Percentiles rank a stretch among this genome's conserved stretches.
phyloP scores from a whole-genome alignment of 2,797 vertebrate species.

The Okamejei kenojei region DNA sequence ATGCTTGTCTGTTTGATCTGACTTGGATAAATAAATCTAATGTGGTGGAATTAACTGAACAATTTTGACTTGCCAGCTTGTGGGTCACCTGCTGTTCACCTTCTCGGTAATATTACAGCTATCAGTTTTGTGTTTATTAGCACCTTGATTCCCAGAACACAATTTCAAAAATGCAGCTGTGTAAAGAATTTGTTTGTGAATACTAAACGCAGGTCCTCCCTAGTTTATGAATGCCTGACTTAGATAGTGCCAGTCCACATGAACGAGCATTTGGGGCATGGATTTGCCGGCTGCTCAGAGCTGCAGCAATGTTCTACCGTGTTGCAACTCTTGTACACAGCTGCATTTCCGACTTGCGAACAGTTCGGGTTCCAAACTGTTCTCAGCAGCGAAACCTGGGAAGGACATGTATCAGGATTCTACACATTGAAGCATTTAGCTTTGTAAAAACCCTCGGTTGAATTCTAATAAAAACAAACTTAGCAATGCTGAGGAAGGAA shows the following conservation, averaged over 20 bases:
- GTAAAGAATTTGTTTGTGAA: background rate
- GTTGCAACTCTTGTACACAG: no score
- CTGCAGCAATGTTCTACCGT: no score
- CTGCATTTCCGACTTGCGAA: no score
- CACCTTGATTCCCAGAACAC: background rate
- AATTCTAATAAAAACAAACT: background rate
- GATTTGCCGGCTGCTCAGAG: no score
- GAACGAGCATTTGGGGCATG: no score
- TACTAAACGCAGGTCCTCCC: background rate
- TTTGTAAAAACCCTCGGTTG: background rate
- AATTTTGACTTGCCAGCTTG: background rate
- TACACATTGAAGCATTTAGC: background rate
- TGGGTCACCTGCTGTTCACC: background rate
- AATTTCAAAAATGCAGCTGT: background rate
- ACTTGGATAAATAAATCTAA: background rate
- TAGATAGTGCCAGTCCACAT: no score
- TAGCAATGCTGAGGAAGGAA: background rate
- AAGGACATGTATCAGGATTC: background rate
- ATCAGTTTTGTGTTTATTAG: background rate
- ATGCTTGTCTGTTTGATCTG: background rate
- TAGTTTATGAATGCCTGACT: no score
- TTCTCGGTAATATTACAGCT: background rate
- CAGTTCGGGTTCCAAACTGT: no score
- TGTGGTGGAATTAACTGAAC: background rate
- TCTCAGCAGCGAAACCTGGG: no score